Evolutionary conservation across 2,113 vertebrate species (phyloP).

Genomic region (Perognathus longimembris): DNA sequence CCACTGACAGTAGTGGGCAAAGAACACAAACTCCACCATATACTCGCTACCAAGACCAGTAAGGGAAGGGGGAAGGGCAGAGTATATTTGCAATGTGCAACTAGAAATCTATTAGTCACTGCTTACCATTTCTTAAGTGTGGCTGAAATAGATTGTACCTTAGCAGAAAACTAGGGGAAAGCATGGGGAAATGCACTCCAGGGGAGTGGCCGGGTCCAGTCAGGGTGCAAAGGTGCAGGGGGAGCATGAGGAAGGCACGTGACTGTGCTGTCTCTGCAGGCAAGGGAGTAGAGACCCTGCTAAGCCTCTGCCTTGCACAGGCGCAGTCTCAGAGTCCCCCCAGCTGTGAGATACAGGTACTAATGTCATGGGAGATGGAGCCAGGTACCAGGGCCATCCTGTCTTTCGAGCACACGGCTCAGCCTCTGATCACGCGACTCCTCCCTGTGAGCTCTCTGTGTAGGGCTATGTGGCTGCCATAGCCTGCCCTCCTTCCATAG

Average conservation of each 20-base stretch:
- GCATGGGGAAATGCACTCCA: rapidly evolving
- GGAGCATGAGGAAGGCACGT: neutral
- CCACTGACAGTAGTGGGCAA: neutral
- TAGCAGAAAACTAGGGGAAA: neutral
- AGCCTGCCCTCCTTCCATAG: too few species aligned
- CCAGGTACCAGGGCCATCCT: too few species aligned
- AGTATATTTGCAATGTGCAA: too few species aligned
- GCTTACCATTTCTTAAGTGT: neutral
- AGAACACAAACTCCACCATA: neutral
- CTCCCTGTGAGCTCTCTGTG: too few species aligned
- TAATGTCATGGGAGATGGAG: too few species aligned
- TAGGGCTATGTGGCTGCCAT: too few species aligned
- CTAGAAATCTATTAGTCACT: too few species aligned
- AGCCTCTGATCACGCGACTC: too few species aligned
- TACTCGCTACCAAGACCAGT: rapidly evolving
- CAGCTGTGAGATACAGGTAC: too few species aligned
- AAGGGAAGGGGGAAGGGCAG: neutral
- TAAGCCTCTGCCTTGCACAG: too few species aligned
- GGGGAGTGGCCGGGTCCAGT: neutral
- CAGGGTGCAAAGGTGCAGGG: rapidly evolving
- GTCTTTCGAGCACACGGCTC: too few species aligned
- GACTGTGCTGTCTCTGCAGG: neutral
- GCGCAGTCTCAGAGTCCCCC: too few species aligned
- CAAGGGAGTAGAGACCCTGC: neutral
- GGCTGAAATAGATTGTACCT: neutral